These are phyloP conservation scores for Scophthalmus maximus DNA, from an alignment of 2,113 vertebrate species.

Conservation along the genomic window DNA sequence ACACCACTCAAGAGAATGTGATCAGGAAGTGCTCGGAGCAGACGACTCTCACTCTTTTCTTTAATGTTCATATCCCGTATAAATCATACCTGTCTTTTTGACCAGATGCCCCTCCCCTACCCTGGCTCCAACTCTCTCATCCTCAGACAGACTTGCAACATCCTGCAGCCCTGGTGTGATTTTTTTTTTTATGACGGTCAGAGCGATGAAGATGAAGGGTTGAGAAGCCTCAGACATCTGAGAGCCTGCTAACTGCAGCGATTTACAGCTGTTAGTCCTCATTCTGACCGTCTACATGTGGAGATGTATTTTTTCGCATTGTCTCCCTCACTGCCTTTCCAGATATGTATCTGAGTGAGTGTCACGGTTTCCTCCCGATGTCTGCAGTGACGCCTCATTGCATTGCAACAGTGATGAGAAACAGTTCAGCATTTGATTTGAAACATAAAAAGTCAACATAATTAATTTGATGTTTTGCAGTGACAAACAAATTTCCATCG, in stretches of 20 bases:
- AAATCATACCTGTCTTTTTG: neutral
- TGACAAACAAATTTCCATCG: neutral
- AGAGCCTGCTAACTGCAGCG: constrained; percentile 1
- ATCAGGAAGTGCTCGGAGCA: neutral
- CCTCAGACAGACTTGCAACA: constrained; percentile 17
- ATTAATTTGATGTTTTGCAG: constrained; percentile 1
- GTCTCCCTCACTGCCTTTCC: too few relatives aligned
- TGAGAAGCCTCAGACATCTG: constrained; percentile 6
- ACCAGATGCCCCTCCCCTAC: neutral
- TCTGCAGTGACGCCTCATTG: too few relatives aligned
- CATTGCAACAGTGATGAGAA: neutral
- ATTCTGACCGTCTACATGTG: neutral
- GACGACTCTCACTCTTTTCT: constrained; percentile 5
- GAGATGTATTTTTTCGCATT: neutral
- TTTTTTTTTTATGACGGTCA: constrained; percentile 38
- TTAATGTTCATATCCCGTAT: neutral
- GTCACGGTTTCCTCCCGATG: neutral
- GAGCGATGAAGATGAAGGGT: neutral
- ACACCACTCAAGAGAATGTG: neutral
- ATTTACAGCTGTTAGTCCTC: neutral
- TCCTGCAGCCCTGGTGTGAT: constrained; percentile 23
- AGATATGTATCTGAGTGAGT: too few relatives aligned
- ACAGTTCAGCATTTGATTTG: neutral
- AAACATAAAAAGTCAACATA: neutral
- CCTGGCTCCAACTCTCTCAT: neutral